Conservation (phyloP, 1,140 invertebrate species). For the Bombus superbus region DNA sequence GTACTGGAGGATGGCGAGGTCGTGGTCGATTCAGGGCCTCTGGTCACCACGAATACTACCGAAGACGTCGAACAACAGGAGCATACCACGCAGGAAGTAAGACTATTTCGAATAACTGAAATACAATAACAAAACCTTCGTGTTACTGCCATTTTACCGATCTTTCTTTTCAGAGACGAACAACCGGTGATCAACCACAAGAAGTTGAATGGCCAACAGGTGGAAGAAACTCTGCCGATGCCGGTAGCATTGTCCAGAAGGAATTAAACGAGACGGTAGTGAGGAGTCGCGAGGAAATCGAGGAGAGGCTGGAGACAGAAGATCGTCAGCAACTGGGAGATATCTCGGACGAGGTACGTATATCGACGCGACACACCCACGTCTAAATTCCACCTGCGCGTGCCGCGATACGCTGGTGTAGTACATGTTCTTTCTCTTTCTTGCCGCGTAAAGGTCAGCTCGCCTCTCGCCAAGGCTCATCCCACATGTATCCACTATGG, state of each 20-base stretch:
- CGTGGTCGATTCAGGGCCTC: slow-evolving; percentile 93
- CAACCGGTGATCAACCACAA: slow-evolving; percentile 83
- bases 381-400: slow-evolving; percentile 66
- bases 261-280: slow-evolving; percentile 91
- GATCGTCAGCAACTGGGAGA: slow-evolving; percentile 91
- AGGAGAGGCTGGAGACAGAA: slow-evolving; percentile 91
- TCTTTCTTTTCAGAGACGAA: slow-evolving; percentile 72
- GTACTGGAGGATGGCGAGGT: slow-evolving; percentile 95
- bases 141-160: neutral
- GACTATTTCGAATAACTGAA: neutral
- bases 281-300: slow-evolving; percentile 91
- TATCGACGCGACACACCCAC: slow-evolving; percentile 56
- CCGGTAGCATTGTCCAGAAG: slow-evolving; percentile 87
- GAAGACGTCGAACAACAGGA: slow-evolving; percentile 95
- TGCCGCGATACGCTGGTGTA: slow-evolving; percentile 60
- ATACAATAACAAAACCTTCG: neutral
- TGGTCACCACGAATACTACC: slow-evolving; percentile 94
- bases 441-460: slow-evolving; percentile 55
- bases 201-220: slow-evolving; percentile 85
- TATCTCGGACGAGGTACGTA: slow-evolving; percentile 90
- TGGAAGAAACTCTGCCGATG: slow-evolving; percentile 78
- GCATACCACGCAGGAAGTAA: slow-evolving; percentile 92
- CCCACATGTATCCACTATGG: slow-evolving; percentile 27
- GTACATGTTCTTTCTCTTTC: slow-evolving; percentile 44
- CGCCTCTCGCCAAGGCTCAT: slow-evolving; percentile 35